Base-by-base conservation (phyloP, 1,140 invertebrate genomes). In the Scylla paramamosain region DNA sequence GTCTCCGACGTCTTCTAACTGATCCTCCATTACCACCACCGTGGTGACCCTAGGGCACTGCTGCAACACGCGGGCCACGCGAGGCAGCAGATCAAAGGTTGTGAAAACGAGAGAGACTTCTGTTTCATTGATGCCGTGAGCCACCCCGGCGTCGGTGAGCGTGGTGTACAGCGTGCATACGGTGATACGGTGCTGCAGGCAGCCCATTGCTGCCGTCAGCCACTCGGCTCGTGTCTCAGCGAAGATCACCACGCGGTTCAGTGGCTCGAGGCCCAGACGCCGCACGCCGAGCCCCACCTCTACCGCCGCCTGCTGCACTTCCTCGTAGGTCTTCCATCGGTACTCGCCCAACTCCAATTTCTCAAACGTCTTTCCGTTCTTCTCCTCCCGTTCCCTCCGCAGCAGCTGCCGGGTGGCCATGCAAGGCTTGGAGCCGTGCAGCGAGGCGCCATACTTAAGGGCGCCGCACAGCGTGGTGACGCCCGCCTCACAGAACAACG, bases 131-230 rank as follows among this genome's bases (percentile, higher is more conserved):
- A 98, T 97, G 0, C 97, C 97, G 96, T 97, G 97, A n/a, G 97
- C 96, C 25, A 98, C 96, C 39, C 97, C 97, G 48, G 98, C 97
- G 93, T 97, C 97, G 48, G 97, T 97, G n/a, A 98, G 96, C 29
- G 98, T 98, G 14, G 98, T 97, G 96, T 98, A 98, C 28, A 98
- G 96, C 0, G 98, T 98, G 20, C 97, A 97, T 52, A 98, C 97
- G n/a, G 96, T 96, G 29, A 96, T 95, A 10, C 94, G 93, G 46
- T 97, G 95, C 97, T 97, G 96, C 97, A 97, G 96, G 97, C 97
- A 45, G 97, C 97, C 96, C 91, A 97, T 97, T 0, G 97, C 97
- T 12, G 97, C 97, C 28, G 97, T 97, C 96, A 98, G 97, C 97
- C 98, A 98, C 96, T 98, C 97, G 14, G 97, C 97, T 52, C 97